Evolutionary conservation across 2,888 invertebrate species (phyloP).

Genomic region (Hofmannophila pseudospretella): DNA sequence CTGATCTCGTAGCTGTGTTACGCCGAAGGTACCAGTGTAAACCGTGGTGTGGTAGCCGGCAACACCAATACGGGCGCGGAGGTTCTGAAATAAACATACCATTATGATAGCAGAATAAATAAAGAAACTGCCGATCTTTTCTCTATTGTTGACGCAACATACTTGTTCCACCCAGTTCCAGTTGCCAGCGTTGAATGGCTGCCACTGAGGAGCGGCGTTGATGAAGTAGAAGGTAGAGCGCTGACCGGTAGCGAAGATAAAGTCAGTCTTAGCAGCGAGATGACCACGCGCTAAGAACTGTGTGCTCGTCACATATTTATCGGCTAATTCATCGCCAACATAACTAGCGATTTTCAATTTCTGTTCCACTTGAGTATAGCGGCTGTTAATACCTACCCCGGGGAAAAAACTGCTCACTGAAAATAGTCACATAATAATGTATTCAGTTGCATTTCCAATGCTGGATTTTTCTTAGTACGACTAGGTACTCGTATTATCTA

Average conservation of each 20-base stretch:
- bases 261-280: constrained; percentile 79
- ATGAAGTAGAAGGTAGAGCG: constrained; percentile 79
- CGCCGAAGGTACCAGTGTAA: constrained; percentile 80
- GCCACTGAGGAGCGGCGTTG: constrained; percentile 84
- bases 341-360: constrained; percentile 38
- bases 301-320: constrained; percentile 60
- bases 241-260: constrained; percentile 78
- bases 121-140: background rate
- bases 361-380: constrained; percentile 57
- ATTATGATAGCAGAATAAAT: no score
- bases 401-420: constrained; percentile 70
- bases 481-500: no score
- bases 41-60: constrained; percentile 57
- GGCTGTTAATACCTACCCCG: constrained; percentile 49
- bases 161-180: constrained; percentile 76
- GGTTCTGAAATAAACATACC: constrained; percentile 31
- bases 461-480: background rate
- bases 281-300: constrained; percentile 79
- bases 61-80: constrained; percentile 50
- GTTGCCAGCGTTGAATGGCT: constrained; percentile 77
- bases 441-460: background rate
- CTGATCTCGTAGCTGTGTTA: constrained; percentile 73
- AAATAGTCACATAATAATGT: constrained; percentile 4
- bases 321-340: constrained; percentile 48
- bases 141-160: background rate